Base-by-base conservation (phyloP, 1,140 invertebrate genomes). In the Sinonovacula constricta region DNA sequence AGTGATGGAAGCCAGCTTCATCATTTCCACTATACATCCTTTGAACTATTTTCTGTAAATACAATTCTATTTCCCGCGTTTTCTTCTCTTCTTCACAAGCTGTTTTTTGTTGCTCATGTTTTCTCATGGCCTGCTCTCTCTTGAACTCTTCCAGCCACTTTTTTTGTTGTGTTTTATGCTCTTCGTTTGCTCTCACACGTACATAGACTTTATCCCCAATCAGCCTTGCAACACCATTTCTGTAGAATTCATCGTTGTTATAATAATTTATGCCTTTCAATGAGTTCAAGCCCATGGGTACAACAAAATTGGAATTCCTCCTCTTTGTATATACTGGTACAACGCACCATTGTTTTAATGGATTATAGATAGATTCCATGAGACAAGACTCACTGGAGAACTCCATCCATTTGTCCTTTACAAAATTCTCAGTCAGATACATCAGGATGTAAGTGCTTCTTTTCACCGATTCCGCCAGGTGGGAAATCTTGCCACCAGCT, bases 181-280 rank as follows among this genome's bases (percentile, higher is more conserved):
- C 68, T 39, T 59, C 45, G 7, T 80, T 68, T 34, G 57, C 62
- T 3, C 71, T 63, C 22, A 49, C 31, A 22, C 78, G 15, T 28
- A 49, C 56, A 34, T 59, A 34, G 7, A 74, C 54, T 49, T 74
- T 72, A 30, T 59, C 63, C 30, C 57, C 71, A n/a, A 82, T 79
- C 54, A 82, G 51, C 22, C 66, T 53, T 54, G 45, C 22, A 30
- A 83, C 62, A 34, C 80, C 74, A 53, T 72, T 81, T 31, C 69
- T 24, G 60, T 84, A 84, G 66, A 81, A 82, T 36, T 80, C 63
- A 28, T 84, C 83, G 18, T 82, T 75, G 39, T 81, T 84, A 53
- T 82, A 84, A 68, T 79, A 84, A n/a, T 81, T 82, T 14, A 84
- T 74, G 5, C 82, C 82, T 57, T 84, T 86, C 14, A 86, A 49